Percentiles rank a stretch among this genome's conserved stretches.
Evolutionary conservation across 2,888 invertebrate genomes (phyloP).

Genomic region (Aphodius granarius): DNA sequence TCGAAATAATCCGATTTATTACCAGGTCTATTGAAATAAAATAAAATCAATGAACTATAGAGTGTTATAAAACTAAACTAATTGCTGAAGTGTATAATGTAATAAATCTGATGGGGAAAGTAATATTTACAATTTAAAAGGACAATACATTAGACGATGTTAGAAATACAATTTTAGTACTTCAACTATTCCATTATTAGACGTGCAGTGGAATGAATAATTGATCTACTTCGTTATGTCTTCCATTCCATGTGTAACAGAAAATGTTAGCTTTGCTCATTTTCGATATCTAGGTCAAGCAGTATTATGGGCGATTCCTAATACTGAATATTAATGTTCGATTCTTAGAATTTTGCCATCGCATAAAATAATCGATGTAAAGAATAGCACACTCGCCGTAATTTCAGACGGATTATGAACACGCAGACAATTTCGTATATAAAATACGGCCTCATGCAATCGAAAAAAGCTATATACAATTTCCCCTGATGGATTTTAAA

Average conservation of each 20-base stretch:
- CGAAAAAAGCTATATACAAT: no score
- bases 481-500: not conserved
- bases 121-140: no score
- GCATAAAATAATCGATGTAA: not conserved
- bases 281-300: not conserved
- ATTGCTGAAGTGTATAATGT: no score
- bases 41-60: no score
- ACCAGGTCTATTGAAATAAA: no score
- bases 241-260: not conserved
- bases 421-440: not conserved
- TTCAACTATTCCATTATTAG: not conserved
- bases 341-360: not conserved
- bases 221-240: not conserved
- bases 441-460: not conserved
- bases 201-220: not conserved
- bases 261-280: not conserved
- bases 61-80: no score
- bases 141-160: no score
- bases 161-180: no score
- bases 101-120: no score
- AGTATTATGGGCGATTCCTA: not conserved
- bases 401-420: not conserved
- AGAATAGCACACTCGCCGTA: not conserved
- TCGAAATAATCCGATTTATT: no score
- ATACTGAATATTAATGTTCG: not conserved